phyloP scores from a whole-genome alignment of 2,113 vertebrate genomes.

The Bufo gargarizans region DNA sequence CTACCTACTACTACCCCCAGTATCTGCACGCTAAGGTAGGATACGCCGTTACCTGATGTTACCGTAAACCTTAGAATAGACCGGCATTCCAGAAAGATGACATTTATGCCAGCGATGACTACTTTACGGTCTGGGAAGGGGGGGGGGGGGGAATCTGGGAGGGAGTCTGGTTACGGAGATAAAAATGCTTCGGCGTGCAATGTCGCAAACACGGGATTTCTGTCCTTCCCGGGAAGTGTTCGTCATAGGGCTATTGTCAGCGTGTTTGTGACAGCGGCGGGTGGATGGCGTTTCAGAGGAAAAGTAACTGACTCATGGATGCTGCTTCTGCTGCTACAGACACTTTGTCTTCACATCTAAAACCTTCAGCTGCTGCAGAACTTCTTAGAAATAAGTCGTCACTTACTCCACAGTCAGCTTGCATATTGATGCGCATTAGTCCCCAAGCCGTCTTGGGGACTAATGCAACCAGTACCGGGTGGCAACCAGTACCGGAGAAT shows the following conservation, averaged over 20 bases:
- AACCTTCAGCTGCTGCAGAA: constrained; percentile 2
- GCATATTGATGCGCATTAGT: neutral
- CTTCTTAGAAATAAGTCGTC: neutral
- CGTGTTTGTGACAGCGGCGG: neutral
- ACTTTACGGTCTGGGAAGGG: constrained; percentile 20
- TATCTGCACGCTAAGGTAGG: constrained; percentile 82
- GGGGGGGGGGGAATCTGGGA: constrained; percentile 64
- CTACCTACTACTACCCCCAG: constrained; percentile 85
- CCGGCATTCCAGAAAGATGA: constrained; percentile 61
- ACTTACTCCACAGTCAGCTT: neutral
- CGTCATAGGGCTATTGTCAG: constrained; percentile 11
- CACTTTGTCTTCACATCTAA: neutral
- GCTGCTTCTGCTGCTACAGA: neutral
- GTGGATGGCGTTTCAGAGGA: neutral
- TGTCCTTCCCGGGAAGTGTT: neutral
- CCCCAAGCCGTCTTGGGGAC: neutral
- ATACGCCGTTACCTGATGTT: constrained; percentile 55
- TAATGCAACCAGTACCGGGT: no score
- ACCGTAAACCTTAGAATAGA: constrained; percentile 8
- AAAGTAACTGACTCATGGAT: constrained; percentile 20
- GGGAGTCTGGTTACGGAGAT: constrained; percentile 34
- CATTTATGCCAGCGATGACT: constrained; percentile 64
- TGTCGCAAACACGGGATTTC: constrained; percentile 5
- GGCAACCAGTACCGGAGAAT: neutral
- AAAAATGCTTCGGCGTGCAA: constrained; percentile 21